Conservation (phyloP, 2,888 invertebrate species). For the Thereva nobilitata region DNA sequence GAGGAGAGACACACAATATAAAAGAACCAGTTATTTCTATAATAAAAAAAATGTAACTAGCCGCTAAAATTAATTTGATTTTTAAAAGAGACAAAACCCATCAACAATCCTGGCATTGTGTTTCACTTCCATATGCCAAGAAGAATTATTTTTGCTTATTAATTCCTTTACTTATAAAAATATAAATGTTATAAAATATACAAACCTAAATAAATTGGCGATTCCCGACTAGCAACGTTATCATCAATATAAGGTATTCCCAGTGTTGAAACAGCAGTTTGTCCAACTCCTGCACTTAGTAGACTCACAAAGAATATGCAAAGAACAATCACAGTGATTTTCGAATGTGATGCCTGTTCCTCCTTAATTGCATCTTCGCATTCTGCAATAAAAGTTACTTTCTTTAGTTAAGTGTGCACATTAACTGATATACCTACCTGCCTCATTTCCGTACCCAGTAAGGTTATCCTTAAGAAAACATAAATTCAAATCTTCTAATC, state of each 20-base stretch:
- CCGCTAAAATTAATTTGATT: too few species aligned
- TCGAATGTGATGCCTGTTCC: conserved; percentile 71
- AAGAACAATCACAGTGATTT: conserved; percentile 79
- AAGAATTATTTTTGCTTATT: too few species aligned
- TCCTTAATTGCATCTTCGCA: conserved; percentile 67
- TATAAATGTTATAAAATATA: conserved; percentile 51
- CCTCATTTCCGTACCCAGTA: conserved; percentile 35
- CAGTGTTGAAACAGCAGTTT: conserved; percentile 88
- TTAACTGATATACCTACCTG: conserved; percentile 24
- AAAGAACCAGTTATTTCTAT: too few species aligned
- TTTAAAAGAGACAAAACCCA: too few species aligned
- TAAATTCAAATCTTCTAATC: conserved; percentile 50
- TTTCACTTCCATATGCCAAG: too few species aligned
- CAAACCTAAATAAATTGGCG: conserved; percentile 88
- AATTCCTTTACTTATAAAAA: conserved; percentile 10
- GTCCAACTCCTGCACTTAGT: conserved; percentile 87
- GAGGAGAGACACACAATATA: too few species aligned
- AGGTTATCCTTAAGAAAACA: conserved; percentile 49
- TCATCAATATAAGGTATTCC: conserved; percentile 94
- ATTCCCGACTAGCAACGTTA: conserved; percentile 89
- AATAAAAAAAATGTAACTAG: too few species aligned
- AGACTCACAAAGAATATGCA: conserved; percentile 87
- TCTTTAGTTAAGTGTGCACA: conserved; percentile 16
- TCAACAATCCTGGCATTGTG: too few species aligned
- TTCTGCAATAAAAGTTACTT: conserved; percentile 44